Percentiles rank a stretch among this genome's conserved stretches.
phyloP scores from a whole-genome alignment of 2,888 invertebrate genomes.

The Hofmannophila pseudospretella region DNA sequence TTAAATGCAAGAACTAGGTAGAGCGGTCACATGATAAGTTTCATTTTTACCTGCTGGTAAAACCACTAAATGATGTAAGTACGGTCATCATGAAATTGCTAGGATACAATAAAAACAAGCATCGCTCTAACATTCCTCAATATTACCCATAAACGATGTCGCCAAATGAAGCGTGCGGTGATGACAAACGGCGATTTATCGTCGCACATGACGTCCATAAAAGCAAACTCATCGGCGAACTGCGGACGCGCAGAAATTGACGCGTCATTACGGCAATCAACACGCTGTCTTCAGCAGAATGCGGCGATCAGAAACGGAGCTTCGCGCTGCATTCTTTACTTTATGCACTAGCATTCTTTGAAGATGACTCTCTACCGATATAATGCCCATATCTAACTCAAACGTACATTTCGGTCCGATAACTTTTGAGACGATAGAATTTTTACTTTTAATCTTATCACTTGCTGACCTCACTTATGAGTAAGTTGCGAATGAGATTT shows the following conservation, averaged over 20 bases:
- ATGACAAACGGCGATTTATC: slow-evolving; percentile 16
- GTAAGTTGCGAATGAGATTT: neutral
- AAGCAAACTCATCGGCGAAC: slow-evolving; percentile 22
- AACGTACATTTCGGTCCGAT: too few species aligned
- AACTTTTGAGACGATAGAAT: too few species aligned
- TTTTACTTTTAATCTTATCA: too few species aligned
- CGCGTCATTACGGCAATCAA: slow-evolving; percentile 29
- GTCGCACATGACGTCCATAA: slow-evolving; percentile 17
- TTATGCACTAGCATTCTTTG: slow-evolving; percentile 23
- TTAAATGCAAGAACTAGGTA: too few species aligned
- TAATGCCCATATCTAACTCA: too few species aligned
- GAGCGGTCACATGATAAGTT: too few species aligned
- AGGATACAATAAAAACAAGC: slow-evolving; percentile 6
- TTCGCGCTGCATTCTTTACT: slow-evolving; percentile 25
- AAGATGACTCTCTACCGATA: slow-evolving; percentile 17
- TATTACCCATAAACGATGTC: slow-evolving; percentile 21
- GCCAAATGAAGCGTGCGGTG: slow-evolving; percentile 16
- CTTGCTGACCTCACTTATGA: too few species aligned
- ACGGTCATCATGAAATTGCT: slow-evolving; percentile 11
- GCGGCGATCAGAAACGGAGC: slow-evolving; percentile 14
- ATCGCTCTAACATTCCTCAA: slow-evolving; percentile 13
- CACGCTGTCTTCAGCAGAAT: slow-evolving; percentile 12
- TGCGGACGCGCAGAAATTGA: slow-evolving; percentile 26
- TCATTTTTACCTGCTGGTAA: too few species aligned
- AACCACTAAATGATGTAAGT: slow-evolving; percentile 2